phyloP scores from a whole-genome alignment of 1,140 invertebrate species.

The Copidosoma floridanum region DNA sequence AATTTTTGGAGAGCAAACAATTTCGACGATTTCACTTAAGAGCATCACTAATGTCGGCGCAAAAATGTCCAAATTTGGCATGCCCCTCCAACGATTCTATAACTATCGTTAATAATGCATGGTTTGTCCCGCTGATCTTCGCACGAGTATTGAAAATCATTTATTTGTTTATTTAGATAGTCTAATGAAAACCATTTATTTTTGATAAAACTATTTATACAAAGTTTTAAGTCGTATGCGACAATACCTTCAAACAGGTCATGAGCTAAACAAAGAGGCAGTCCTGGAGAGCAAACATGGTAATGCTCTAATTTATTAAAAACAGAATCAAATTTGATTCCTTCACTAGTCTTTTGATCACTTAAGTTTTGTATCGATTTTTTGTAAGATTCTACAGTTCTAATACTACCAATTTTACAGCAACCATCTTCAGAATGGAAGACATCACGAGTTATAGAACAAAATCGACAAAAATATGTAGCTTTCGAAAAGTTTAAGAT shows the following conservation, averaged over 20 bases:
- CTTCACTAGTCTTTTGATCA: no score
- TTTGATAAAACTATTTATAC: constrained; percentile 27
- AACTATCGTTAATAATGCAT: constrained; percentile 3
- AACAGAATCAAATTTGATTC: constrained; percentile 28
- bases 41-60: no score
- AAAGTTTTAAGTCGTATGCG: constrained; percentile 29
- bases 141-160: constrained; percentile 30
- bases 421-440: not conserved
- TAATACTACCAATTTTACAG: no score
- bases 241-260: constrained; percentile 26
- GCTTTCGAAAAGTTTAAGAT: not conserved
- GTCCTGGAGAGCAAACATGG: constrained; percentile 23
- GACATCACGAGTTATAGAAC: not conserved
- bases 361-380: constrained; percentile 15
- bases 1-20: no score
- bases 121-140: constrained; percentile 30
- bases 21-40: no score
- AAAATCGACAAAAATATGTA: not conserved
- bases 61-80: constrained; percentile 17
- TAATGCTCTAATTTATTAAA: constrained; percentile 28
- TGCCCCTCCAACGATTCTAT: constrained; percentile 26
- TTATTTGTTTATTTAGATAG: constrained; percentile 25
- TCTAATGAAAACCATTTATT: constrained; percentile 30
- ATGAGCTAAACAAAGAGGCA: constrained; percentile 12
- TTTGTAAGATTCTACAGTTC: constrained; percentile 28